A percentile compares a stretch with the other conserved stretches of the same genome.
Evolutionary conservation across 2,113 vertebrate genomes (phyloP).

Genomic region (Girardinichthys multiradiatus): DNA sequence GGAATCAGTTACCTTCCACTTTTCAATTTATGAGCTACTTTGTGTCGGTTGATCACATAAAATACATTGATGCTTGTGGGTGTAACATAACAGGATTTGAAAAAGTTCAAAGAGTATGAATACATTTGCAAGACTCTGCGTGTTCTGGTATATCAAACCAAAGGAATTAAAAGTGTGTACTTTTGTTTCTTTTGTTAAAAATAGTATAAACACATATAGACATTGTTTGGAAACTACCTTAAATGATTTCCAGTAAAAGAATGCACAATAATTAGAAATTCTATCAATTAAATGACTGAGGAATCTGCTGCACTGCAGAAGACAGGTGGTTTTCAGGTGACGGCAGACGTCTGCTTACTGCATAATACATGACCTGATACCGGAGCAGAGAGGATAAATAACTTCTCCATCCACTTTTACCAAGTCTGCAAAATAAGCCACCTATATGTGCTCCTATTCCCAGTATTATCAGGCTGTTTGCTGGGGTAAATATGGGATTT

Average conservation of each 20-base stretch:
- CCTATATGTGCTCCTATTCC: constrained; percentile 4
- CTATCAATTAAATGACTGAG: background rate
- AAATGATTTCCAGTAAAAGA: background rate
- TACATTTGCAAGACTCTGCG: too few relatives aligned
- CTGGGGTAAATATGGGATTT: background rate
- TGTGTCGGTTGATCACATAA: too few relatives aligned
- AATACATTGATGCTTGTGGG: too few relatives aligned
- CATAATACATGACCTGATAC: constrained; percentile 76
- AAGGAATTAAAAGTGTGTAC: too few relatives aligned
- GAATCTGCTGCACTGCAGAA: constrained; percentile 13
- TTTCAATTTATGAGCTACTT: too few relatives aligned
- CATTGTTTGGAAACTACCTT: too few relatives aligned
- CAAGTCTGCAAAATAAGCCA: constrained; percentile 23
- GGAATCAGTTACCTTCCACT: too few relatives aligned
- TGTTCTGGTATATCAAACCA: too few relatives aligned
- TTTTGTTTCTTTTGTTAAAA: background rate
- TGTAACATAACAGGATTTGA: too few relatives aligned
- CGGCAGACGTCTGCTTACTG: constrained; percentile 52
- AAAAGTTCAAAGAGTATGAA: too few relatives aligned
- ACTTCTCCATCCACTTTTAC: constrained; percentile 53
- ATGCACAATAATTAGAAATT: background rate
- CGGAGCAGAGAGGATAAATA: constrained; percentile 67
- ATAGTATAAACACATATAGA: too few relatives aligned
- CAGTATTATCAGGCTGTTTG: background rate
- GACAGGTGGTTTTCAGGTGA: constrained; percentile 74